phyloP scores from a whole-genome alignment of 2,888 invertebrate genomes.

The Noctua janthina region DNA sequence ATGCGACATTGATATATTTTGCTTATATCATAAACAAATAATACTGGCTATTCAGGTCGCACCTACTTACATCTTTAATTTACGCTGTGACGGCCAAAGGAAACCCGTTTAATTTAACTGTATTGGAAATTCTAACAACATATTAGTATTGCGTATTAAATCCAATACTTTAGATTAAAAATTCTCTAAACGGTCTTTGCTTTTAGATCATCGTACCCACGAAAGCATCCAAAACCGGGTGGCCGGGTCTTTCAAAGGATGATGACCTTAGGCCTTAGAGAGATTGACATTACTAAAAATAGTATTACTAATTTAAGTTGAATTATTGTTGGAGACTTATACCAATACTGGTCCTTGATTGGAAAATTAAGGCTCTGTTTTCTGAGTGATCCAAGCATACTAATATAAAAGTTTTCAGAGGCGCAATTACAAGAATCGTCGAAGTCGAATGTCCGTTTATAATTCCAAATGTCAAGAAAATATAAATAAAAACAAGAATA shows the following conservation, averaged over 20 bases:
- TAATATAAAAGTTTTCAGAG: background rate
- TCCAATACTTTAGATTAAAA: conserved; percentile 34
- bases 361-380: background rate
- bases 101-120: conserved; percentile 7
- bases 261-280: conserved; percentile 25
- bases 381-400: background rate
- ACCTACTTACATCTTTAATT: conserved; percentile 29
- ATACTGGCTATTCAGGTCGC: conserved; percentile 42
- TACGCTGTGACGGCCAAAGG: conserved; percentile 4
- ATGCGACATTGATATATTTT: conserved; percentile 56
- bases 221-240: conserved; percentile 10
- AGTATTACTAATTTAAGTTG: background rate
- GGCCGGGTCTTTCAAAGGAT: conserved; percentile 25
- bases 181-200: conserved; percentile 21
- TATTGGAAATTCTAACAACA: conserved; percentile 22
- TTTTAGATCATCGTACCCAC: conserved; percentile 42
- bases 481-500: background rate
- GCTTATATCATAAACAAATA: conserved; percentile 54
- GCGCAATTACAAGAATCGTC: background rate
- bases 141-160: conserved; percentile 4
- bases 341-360: background rate
- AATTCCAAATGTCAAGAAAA: background rate
- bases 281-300: background rate
- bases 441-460: too few relatives aligned
- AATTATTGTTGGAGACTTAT: background rate